A percentile compares a stretch with the other conserved stretches of the same genome.
phyloP scores from a whole-genome alignment of 2,888 invertebrate species.

The Eristalis tenax region DNA sequence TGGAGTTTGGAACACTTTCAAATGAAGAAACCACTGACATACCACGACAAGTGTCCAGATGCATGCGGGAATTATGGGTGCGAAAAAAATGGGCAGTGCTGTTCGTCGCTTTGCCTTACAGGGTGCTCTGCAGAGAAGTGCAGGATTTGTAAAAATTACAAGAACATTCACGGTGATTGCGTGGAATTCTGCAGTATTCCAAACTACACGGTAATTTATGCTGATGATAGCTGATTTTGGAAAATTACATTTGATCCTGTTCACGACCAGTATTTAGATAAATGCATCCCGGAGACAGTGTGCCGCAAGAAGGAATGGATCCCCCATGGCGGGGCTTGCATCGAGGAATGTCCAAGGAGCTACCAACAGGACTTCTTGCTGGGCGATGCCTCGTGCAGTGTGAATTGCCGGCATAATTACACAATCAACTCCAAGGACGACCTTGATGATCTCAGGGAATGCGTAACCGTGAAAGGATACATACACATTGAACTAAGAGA shows the following conservation, averaged over 20 bases:
- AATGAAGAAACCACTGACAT: conserved; percentile 37
- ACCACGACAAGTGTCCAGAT: conserved; percentile 81
- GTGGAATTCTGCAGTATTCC: conserved; percentile 73
- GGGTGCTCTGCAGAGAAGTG: conserved; percentile 89
- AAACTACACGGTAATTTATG: conserved; percentile 45
- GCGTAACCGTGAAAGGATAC: conserved; percentile 86
- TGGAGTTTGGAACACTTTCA: conserved; percentile 85
- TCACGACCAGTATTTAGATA: conserved; percentile 20
- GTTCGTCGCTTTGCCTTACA: conserved; percentile 87
- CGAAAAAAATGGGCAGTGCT: conserved; percentile 85
- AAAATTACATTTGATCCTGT: not conserved
- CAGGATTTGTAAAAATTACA: conserved; percentile 76
- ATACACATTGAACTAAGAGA: conserved; percentile 83
- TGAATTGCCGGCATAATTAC: conserved; percentile 75
- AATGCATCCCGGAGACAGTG: conserved; percentile 73
- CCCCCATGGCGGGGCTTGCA: conserved; percentile 82
- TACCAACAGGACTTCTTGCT: conserved; percentile 62
- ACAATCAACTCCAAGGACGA: conserved; percentile 73
- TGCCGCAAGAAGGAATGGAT: conserved; percentile 73
- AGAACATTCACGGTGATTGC: conserved; percentile 75
- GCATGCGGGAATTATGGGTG: conserved; percentile 82
- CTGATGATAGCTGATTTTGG: not conserved
- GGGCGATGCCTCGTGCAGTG: conserved; percentile 68
- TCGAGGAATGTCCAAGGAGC: conserved; percentile 86
- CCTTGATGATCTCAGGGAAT: conserved; percentile 83